Conservation (phyloP, 2,797 vertebrate genomes). For the Phaenicophaeus curvirostris region DNA sequence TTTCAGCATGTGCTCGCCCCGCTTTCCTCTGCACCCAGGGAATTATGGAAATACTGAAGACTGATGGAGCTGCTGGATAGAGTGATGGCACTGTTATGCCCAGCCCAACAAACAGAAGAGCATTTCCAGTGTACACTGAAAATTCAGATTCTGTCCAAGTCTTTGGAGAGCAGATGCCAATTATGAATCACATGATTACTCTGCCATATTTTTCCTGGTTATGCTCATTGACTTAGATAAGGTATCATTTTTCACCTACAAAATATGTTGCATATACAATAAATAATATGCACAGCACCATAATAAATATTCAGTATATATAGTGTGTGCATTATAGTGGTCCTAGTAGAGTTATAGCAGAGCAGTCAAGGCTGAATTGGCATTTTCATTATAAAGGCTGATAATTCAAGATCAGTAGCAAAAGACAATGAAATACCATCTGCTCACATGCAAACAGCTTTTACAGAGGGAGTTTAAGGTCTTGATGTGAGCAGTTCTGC, state of each 20-base stretch:
- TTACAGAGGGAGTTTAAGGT: constrained; percentile 61
- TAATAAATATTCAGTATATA: constrained; percentile 67
- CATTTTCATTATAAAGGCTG: constrained; percentile 59
- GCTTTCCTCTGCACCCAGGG: not conserved
- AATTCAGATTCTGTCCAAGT: constrained; percentile 50
- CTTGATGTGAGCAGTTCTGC: constrained; percentile 47
- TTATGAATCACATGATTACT: constrained; percentile 57
- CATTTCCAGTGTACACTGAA: not conserved
- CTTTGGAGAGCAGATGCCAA: constrained; percentile 64
- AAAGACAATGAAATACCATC: constrained; percentile 69
- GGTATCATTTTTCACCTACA: constrained; percentile 68
- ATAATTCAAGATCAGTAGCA: constrained; percentile 60
- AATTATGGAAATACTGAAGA: not conserved
- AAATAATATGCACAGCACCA: constrained; percentile 59
- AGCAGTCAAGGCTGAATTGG: constrained; percentile 67
- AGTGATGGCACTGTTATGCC: not conserved
- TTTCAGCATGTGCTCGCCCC: constrained; percentile 16
- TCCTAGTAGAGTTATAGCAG: constrained; percentile 49
- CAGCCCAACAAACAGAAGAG: constrained; percentile 1
- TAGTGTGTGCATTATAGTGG: constrained; percentile 38
- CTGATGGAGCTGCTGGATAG: constrained; percentile 3
- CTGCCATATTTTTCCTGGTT: constrained; percentile 57
- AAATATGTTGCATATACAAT: constrained; percentile 61
- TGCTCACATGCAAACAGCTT: constrained; percentile 64
- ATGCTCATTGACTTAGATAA: constrained; percentile 71